These are phyloP conservation scores for Uloborus plumipes DNA, from an alignment of 2,888 invertebrate species.

Conservation along the genomic window DNA sequence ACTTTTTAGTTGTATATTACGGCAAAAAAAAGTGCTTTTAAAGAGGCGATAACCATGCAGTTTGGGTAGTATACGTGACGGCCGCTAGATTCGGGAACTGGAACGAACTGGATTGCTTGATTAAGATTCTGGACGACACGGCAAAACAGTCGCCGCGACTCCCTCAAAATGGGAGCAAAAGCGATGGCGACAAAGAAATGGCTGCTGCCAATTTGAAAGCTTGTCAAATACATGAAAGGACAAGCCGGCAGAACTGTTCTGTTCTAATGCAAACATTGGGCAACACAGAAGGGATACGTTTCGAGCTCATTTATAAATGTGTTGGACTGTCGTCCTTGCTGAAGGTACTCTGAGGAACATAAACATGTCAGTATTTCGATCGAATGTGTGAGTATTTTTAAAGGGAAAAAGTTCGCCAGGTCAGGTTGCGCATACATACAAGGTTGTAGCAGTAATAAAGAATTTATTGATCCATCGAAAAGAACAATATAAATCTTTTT, in stretches of 20 bases:
- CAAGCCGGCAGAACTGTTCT: too few species aligned
- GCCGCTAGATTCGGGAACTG: constrained; percentile 1
- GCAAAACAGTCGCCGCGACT: background rate
- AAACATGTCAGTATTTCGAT: too few species aligned
- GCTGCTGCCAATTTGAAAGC: too few species aligned
- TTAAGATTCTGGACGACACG: background rate
- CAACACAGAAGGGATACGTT: constrained; percentile 2
- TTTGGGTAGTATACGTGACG: background rate
- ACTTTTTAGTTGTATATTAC: constrained; percentile 7
- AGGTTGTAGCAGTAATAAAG: too few species aligned
- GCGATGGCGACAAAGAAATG: too few species aligned
- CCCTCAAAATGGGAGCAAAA: background rate
- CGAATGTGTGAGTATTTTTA: too few species aligned
- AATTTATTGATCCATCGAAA: too few species aligned
- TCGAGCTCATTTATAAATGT: background rate
- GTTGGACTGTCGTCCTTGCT: background rate
- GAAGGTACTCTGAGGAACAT: background rate
- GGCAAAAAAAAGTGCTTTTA: constrained; percentile 1
- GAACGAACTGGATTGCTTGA: background rate
- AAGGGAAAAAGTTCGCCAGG: too few species aligned
- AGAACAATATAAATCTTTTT: too few species aligned
- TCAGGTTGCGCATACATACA: too few species aligned
- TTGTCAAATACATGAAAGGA: too few species aligned
- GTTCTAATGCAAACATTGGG: too few species aligned
- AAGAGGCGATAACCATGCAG: constrained; percentile 7